Base-by-base conservation (phyloP, 23 tunicate species). In the Styela clava region DNA sequence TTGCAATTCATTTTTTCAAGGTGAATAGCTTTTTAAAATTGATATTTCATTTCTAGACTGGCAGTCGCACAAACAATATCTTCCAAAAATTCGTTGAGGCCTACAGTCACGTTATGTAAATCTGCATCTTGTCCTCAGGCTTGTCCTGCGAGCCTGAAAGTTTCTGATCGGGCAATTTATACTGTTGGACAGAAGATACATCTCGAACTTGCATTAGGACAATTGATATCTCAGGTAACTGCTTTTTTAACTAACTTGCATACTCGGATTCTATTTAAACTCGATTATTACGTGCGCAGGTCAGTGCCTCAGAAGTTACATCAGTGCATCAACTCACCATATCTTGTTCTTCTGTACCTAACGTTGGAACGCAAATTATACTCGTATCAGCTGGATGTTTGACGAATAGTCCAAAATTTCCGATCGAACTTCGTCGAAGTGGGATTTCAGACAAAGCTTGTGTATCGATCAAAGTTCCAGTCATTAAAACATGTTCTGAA, bases 241-340 rank as follows among this genome's bases (percentile, higher is more conserved):
- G n/a, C n/a, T n/a, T n/a, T n/a, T n/a, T n/a, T n/a, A n/a, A n/a
- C n/a, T n/a, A n/a, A n/a, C n/a, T n/a, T n/a, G n/a, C n/a, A n/a
- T n/a, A n/a, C n/a, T n/a, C n/a, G n/a, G n/a, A n/a, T n/a, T n/a
- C n/a, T n/a, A n/a, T n/a, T n/a, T n/a, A n/a, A n/a, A n/a, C n/a
- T n/a, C n/a, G n/a, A n/a, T n/a, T n/a, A n/a, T n/a, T n/a, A n/a
- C n/a, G n/a, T n/a, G n/a, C n/a, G 56, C 56, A 12, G 18, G 16
- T 67, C 71, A 67, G 31, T 24, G 31, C 22, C 22, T 22, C 71
- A 19, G 71, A 67, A 12, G 71, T 67, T 19, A 67, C 71, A 67
- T 67, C 71, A 67, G 71, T 67, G 0, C 19, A 67, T 16, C 30
- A 67, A 67, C 71, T 67, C 16, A 1, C 24, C 1, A 19, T 67